Evolutionary conservation across 2,888 invertebrate genomes (phyloP), one percentile per base, ranked within the genome.

Genomic region (Leucoma salicis): DNA sequence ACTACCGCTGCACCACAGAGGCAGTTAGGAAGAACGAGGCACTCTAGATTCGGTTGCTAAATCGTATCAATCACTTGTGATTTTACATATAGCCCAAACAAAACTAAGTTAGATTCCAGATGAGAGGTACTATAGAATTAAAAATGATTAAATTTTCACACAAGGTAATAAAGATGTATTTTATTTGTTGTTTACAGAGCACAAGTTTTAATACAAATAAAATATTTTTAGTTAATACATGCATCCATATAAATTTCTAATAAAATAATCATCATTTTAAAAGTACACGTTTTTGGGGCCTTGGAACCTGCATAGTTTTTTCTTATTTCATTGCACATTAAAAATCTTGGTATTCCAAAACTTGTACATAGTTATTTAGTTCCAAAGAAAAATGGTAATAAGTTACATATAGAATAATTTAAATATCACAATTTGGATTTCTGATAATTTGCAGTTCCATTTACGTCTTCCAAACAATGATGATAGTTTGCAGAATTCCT

Each of bases 391-490:
- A 68, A 70, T 27, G 1, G 61, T 73, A 74, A 75, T 66, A 77
- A 82, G 74, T 29, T 13, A 76, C 70, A 74, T 71, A 70, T 64
- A 68, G 67, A 75, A 74, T 75, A 76, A 78, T 74, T 61, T 82
- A 81, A 82, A 84, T 86, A 87, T 87, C 86, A 87, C 86, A 86
- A 82, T 75, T 78, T 78, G 80, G 78, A 82, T 84, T 76, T 79
- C 82, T 83, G 80, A 80, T 82, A 78, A 70, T 72, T 71, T 76
- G 84, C 82, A 83, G 83, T 78, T 82, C 79, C 81, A 73, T 70
- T 63, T 53, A 48, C 61, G 65, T 51, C 60, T 63, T 67, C 46
- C 59, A 49, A 53, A 61, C 51, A 57, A 60, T 62, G 21, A 60
- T 56, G 62, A 66, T 53, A 63, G 60, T 42, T 53, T 53, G 57